phyloP scores from a whole-genome alignment of 2,888 invertebrate genomes.

The Anorthoa munda region DNA sequence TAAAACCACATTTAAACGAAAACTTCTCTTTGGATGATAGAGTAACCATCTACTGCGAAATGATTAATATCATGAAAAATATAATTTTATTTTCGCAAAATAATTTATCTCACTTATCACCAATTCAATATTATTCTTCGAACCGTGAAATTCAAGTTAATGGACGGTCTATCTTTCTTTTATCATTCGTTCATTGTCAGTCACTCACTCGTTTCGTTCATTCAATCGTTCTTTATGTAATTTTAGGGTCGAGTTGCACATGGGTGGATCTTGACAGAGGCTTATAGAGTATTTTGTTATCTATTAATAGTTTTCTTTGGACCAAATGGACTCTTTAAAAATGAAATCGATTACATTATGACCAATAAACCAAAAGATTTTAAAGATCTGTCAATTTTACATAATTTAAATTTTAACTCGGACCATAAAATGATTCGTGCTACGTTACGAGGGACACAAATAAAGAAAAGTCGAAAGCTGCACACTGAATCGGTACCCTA shows the following conservation, averaged over 20 bases:
- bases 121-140: constrained; percentile 18
- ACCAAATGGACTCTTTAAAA: too few relatives aligned
- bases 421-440: too few relatives aligned
- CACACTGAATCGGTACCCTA: too few relatives aligned
- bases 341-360: too few relatives aligned
- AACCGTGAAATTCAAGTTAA: constrained; percentile 39
- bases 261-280: constrained; percentile 24
- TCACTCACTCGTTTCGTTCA: constrained; percentile 41
- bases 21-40: too few relatives aligned
- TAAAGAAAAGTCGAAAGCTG: too few relatives aligned
- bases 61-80: neutral
- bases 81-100: constrained; percentile 14
- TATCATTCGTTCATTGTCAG: constrained; percentile 42
- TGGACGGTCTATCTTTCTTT: constrained; percentile 26
- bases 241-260: constrained; percentile 36
- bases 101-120: neutral
- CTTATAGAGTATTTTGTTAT: constrained; percentile 4
- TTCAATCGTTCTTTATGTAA: constrained; percentile 25
- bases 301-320: neutral
- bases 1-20: neutral
- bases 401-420: too few relatives aligned
- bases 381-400: too few relatives aligned
- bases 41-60: constrained; percentile 2
- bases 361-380: too few relatives aligned
- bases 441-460: too few relatives aligned